Evolutionary conservation across 2,888 invertebrate genomes (phyloP), one percentile per base, ranked within the genome.

Genomic region (Amphiduros pacificus): DNA sequence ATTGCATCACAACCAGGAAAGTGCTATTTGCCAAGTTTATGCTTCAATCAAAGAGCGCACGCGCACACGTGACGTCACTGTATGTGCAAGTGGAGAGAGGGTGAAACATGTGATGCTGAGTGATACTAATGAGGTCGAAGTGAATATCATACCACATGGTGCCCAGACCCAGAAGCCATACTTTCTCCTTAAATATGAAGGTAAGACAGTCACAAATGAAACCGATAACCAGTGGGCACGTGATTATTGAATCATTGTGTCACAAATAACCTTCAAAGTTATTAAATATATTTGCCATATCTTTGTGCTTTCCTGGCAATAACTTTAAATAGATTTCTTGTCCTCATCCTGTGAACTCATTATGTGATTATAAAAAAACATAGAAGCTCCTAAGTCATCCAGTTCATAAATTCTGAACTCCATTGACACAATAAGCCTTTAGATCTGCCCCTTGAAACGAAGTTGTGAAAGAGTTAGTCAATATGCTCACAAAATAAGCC

Each of bases 41-140:
- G 55, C 55, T 17, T 41, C 40, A 3, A 55, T 55, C 27, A 55
- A 55, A 41, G 55, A 55, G 55, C 40, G 27, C 9, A 55, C 55
- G 5, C 40, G 55, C 1, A 55, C 55, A 2, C 55, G 55, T 26
- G 55, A 55, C 55, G 55, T 64, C 20, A 58, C 62, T 9, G 52
- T 64, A 11, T 64, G 64, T n/a, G 64, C 55, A 20, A 59, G 61
- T 22, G 57, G 54, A 11, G 44, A 57, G 48, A 41, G 64, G 6
- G 48, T 17, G 44, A 1, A 50, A 5, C 61, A 61, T 27, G 51
- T 60, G 17, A 40, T 62, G 50, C n/a, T 58, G 51, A 53, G 62
- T 1, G 49, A 55, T 29, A 49, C 58, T 20, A 53, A 51, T 26
- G 26, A 28, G 11, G 20, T 62, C 27, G 53, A 29, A 20, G 62